Percentiles rank a stretch among this genome's conserved stretches.
These are phyloP conservation scores for Kryptopterus vitreolus DNA, from an alignment of 2,797 vertebrate species.

Conservation along the genomic window DNA sequence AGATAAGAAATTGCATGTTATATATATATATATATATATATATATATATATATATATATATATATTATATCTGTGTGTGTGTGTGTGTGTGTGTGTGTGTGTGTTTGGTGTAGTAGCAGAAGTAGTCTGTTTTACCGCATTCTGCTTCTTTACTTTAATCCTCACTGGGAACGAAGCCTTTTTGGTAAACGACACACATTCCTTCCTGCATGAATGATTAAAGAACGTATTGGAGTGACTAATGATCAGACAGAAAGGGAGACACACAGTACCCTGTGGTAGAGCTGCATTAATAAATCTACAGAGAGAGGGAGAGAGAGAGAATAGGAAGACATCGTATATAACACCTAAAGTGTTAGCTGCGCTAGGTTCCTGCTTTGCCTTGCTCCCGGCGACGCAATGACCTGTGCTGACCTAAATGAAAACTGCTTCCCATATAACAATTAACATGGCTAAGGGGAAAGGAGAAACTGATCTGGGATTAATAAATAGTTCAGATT, in stretches of 20 bases:
- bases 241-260: background rate
- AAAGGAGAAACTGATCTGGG: constrained; percentile 5
- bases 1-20: background rate
- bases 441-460: constrained; percentile 6
- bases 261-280: background rate
- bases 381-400: background rate
- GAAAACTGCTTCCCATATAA: background rate
- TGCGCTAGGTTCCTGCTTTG: no score
- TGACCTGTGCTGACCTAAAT: background rate
- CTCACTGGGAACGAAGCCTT: background rate
- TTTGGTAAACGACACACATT: background rate
- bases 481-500: constrained; percentile 16
- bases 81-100: no score
- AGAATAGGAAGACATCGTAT: background rate
- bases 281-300: constrained; percentile 16
- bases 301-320: background rate
- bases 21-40: no score
- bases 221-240: background rate
- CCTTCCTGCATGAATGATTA: background rate
- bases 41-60: no score
- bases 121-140: background rate
- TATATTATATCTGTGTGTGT: no score
- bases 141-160: background rate
- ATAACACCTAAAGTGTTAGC: background rate
- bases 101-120: no score